Evolutionary conservation across 2,113 vertebrate genomes (phyloP), one percentile per base, ranked within the genome.

Genomic region (Anoura caudifer): DNA sequence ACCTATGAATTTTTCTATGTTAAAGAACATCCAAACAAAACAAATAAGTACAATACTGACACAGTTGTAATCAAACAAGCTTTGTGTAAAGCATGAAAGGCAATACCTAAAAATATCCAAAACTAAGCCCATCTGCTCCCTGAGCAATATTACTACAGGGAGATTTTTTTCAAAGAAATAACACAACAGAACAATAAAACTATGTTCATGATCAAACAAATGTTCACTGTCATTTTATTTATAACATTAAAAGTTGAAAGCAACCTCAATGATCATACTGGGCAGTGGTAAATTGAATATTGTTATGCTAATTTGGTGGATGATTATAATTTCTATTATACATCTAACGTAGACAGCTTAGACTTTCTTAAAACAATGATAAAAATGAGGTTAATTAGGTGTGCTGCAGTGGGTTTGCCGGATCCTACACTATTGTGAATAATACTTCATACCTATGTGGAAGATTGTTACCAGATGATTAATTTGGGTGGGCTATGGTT

Each of bases 341-440:
- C 19, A 75, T 93, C 63, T 91, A 95, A 90, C 31, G 24, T 63
- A 87, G 86, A 86, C 47, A 87, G 52, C 36, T 93, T 86, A 89
- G 59, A 54, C 33, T 95, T 93, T 91, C 94, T 82, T 59, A 96
- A 94, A 90, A 96, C 20, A 84, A 56, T 79, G 54, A 94, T 81
- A 75, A 86, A 95, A 95, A 84, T 81, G n/a, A 96, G 59, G 65
- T 72, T 94, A 95, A 86, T 95, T 96, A 91, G 56, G 43, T 91
- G 3, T 52, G 17, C 26, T 76, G 2, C 20, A 24, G 50, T 65
- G 31, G 24, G 45, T 73, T 96, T 94, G 94, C 61, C 94, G 94
- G 92, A 85, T 90, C 47, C 24, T 75, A 26, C 11, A 73, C 56
- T 87, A 69, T 77, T 85, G 75, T 72, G 16, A 76, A 41, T 52